These are phyloP conservation scores for Lordiphosa andalusiaca DNA, from an alignment of 2,888 invertebrate species.

Conservation along the genomic window DNA sequence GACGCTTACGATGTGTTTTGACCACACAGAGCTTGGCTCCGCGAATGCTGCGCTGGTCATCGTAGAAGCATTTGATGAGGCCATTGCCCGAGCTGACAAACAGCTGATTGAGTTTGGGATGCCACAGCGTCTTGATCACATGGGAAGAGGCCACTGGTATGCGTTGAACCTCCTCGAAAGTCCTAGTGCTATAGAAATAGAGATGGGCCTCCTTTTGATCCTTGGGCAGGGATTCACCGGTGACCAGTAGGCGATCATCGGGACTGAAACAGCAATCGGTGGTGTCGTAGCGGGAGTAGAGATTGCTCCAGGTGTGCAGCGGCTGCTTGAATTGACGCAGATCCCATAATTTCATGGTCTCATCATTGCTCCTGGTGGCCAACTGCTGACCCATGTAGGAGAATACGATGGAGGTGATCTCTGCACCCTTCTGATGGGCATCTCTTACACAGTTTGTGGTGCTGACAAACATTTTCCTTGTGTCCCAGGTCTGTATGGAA, in stretches of 20 bases:
- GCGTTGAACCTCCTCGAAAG: slow-evolving; percentile 87
- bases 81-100: slow-evolving; percentile 96
- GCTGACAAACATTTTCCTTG: slow-evolving; percentile 93
- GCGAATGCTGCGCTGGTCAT: slow-evolving; percentile 90
- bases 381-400: slow-evolving; percentile 90
- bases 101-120: slow-evolving; percentile 98
- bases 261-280: slow-evolving; percentile 91
- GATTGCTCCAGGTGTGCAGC: slow-evolving; percentile 84
- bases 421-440: slow-evolving; percentile 89
- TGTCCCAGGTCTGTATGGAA: slow-evolving; percentile 94
- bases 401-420: slow-evolving; percentile 91
- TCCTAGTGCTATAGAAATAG: slow-evolving; percentile 89
- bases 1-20: slow-evolving; percentile 89
- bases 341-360: slow-evolving; percentile 97
- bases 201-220: slow-evolving; percentile 86
- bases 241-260: slow-evolving; percentile 92
- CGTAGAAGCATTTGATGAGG: slow-evolving; percentile 93
- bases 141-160: slow-evolving; percentile 90
- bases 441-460: slow-evolving; percentile 88
- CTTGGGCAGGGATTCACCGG: slow-evolving; percentile 90
- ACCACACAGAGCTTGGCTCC: slow-evolving; percentile 95
- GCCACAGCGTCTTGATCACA: slow-evolving; percentile 95
- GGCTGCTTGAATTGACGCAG: slow-evolving; percentile 90
- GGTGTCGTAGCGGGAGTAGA: slow-evolving; percentile 92
- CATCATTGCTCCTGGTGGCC: slow-evolving; percentile 93